Evolutionary conservation across 2,888 invertebrate species (phyloP).

Genomic region (Sarcophaga subvicina): DNA sequence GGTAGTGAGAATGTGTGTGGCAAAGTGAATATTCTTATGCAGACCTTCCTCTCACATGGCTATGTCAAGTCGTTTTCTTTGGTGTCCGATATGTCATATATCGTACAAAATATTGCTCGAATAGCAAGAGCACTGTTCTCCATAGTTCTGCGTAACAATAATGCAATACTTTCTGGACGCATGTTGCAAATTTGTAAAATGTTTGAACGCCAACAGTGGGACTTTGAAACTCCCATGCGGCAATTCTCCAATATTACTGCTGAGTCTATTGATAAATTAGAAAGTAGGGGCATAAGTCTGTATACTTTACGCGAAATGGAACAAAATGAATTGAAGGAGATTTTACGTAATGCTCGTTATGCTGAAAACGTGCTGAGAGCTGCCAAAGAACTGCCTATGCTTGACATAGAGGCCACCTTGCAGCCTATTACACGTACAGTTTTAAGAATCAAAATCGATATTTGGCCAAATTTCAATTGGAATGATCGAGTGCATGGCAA

Average conservation of each 20-base stretch:
- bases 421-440: constrained; percentile 98
- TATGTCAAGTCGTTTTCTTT: constrained; percentile 85
- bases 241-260: constrained; percentile 91
- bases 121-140: constrained; percentile 97
- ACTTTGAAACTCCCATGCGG: constrained; percentile 91
- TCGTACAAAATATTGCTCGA: constrained; percentile 91
- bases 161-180: constrained; percentile 93
- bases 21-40: constrained; percentile 95
- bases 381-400: constrained; percentile 91
- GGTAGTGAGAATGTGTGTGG: constrained; percentile 95
- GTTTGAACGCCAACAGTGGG: constrained; percentile 96
- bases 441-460: constrained; percentile 90
- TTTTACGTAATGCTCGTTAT: constrained; percentile 88
- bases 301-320: constrained; percentile 93
- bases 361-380: constrained; percentile 91
- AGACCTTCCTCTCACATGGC: constrained; percentile 93
- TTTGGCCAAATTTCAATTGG: constrained; percentile 92
- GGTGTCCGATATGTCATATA: constrained; percentile 80
- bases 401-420: constrained; percentile 91
- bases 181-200: constrained; percentile 95
- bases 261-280: constrained; percentile 91
- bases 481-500: constrained; percentile 95
- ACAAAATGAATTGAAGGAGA: constrained; percentile 91
- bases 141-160: constrained; percentile 93
- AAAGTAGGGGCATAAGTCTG: constrained; percentile 88